These are phyloP conservation scores for Acipenser ruthenus DNA, from an alignment of 2,797 vertebrate species.

Conservation along the genomic window DNA sequence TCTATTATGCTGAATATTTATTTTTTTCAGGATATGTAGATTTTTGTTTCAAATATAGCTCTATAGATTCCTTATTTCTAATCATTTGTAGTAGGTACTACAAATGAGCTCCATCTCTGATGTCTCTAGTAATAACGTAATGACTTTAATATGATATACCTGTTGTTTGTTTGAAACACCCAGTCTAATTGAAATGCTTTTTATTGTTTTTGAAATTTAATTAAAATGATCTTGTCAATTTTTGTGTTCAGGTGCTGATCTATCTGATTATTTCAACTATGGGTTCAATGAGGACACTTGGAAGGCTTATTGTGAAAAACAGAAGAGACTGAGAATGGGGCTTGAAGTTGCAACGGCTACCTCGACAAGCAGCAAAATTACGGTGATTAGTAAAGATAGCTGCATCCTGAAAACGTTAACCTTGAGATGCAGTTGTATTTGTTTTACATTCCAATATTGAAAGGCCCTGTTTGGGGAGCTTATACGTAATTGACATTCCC, in stretches of 20 bases:
- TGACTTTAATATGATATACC: not conserved
- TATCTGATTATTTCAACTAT: slow-evolving; percentile 66
- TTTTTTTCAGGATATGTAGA: too few relatives aligned
- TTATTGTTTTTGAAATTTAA: not conserved
- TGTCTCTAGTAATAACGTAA: not conserved
- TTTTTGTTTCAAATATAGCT: too few relatives aligned
- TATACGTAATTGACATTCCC: not conserved
- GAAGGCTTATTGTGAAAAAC: slow-evolving; percentile 65
- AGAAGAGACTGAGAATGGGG: slow-evolving; percentile 55
- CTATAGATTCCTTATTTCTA: too few relatives aligned
- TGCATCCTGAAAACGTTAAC: too few relatives aligned
- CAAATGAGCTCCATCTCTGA: too few relatives aligned
- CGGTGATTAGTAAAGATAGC: slow-evolving; percentile 42
- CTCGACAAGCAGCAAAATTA: slow-evolving; percentile 81
- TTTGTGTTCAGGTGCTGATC: slow-evolving; percentile 48
- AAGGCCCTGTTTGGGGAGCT: not conserved
- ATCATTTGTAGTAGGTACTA: too few relatives aligned
- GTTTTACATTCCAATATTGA: too few relatives aligned
- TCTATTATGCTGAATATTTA: too few relatives aligned
- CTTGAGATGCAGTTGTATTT: too few relatives aligned
- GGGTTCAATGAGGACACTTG: slow-evolving; percentile 63
- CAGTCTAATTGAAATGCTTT: not conserved
- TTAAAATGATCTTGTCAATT: not conserved
- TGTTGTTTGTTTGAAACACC: not conserved
- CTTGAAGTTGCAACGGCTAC: slow-evolving; percentile 67